Conservation (phyloP, 2,888 invertebrate genomes). For the Cantharis flavilabris region DNA sequence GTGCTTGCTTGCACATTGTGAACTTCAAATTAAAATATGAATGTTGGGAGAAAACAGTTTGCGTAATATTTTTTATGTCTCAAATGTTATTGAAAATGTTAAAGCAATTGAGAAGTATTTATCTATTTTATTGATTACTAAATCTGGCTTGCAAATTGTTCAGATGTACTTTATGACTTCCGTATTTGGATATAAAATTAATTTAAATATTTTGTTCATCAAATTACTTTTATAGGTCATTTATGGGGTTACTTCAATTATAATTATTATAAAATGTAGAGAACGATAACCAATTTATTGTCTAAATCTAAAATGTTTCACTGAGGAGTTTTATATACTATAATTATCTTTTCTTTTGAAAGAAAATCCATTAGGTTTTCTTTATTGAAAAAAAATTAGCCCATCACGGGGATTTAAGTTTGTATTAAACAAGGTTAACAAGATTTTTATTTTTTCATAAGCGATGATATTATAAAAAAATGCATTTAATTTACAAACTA, state of each 20-base stretch:
- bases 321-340: no score
- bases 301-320: no score
- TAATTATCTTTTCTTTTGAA: background rate
- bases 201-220: background rate
- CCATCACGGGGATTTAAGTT: background rate
- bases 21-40: background rate
- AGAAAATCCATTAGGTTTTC: background rate
- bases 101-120: background rate
- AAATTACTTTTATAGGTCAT: background rate
- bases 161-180: background rate
- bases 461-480: background rate
- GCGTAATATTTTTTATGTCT: background rate
- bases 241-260: background rate
- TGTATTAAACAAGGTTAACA: background rate
- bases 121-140: background rate
- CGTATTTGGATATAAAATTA: background rate
- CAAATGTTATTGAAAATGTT: background rate
- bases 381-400: background rate
- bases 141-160: background rate
- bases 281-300: background rate
- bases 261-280: background rate
- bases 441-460: background rate
- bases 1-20: no score
- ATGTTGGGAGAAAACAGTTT: background rate
- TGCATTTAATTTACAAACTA: background rate